Base-by-base conservation (phyloP, 2,113 vertebrate species). In the Crotalus horridus region DNA sequence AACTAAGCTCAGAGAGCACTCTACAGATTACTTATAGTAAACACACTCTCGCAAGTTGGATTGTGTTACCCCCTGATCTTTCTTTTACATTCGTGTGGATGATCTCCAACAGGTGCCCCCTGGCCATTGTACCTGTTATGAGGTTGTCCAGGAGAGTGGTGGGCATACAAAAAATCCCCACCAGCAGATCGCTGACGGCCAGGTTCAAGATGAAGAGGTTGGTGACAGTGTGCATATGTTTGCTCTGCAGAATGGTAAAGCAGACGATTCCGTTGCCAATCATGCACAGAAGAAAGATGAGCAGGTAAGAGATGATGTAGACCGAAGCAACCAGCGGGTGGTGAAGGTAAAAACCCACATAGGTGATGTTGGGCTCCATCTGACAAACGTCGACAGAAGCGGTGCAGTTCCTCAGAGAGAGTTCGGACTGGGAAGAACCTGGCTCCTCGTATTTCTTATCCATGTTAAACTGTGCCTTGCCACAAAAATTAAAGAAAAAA, bases 111-210 rank as follows among this genome's bases (percentile, higher is more conserved):
- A 39, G 11, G 12, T 64, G 61, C 61, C n/a, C 69, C 15, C 13
- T 17, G n/a, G 12, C 15, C 11, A 1, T 93, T 98, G 94, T 96
- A 99, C 99, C 99, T 98, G 98, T 98, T 90, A 98, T 98, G 39
- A 99, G 99, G 96, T 98, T 99, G 96, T 99, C 99, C 89, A 99
- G 97, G 21, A 99, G 98, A 0, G 98, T 99, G n/a, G 98, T 98
- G 85, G 99, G 98, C 99, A 99, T 99, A 93, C 99, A 99, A 97
- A 99, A 99, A 95, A 99, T 98, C n/a, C 99, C 99, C 92, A 99
- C 98, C 54, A 99, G 97, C 39, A 99, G 96, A 95, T 99, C 99
- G 0, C 99, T 99, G 94, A 99, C 96, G 0, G 99, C 99, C 23
- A 99, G 97, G 95, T 99, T 99, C 51, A 99, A 95, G 95, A 99